phyloP scores from a whole-genome alignment of 2,888 invertebrate genomes.

The Diogma glabrata region DNA sequence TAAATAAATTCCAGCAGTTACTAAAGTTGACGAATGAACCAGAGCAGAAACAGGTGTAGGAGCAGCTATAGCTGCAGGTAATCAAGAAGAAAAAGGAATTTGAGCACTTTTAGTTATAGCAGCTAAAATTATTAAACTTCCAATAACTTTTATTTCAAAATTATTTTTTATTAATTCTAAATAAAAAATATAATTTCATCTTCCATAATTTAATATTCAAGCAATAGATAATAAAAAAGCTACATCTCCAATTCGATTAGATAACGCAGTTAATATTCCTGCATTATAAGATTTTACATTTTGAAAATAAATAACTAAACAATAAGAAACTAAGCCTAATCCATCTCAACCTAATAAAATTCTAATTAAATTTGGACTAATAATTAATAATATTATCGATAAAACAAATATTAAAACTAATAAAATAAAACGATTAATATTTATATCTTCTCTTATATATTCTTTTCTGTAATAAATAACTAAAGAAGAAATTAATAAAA shows the following conservation, averaged over 20 bases:
- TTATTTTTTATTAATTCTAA: constrained; percentile 39
- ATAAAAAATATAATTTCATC: constrained; percentile 46
- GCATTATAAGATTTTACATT: constrained; percentile 1
- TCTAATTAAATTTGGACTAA: constrained; percentile 5
- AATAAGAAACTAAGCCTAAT: not conserved
- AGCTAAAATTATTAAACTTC: constrained; percentile 37
- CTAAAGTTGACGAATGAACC: constrained; percentile 68
- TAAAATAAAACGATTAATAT: constrained; percentile 51
- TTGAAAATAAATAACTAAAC: constrained; percentile 5
- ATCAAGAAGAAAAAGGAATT: constrained; percentile 66
- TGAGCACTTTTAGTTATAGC: too few species aligned
- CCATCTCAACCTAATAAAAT: constrained; percentile 3
- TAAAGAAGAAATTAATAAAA: constrained; percentile 52
- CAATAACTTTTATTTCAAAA: constrained; percentile 37
- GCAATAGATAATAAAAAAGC: not conserved
- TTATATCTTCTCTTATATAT: constrained; percentile 48
- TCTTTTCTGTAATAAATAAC: constrained; percentile 51
- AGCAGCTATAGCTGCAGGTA: constrained; percentile 64
- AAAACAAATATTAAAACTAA: constrained; percentile 47
- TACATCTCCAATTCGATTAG: not conserved
- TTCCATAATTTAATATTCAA: constrained; percentile 40
- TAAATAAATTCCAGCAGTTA: constrained; percentile 64
- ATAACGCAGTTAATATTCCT: not conserved
- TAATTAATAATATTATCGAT: not conserved
- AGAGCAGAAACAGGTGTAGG: constrained; percentile 64